A percentile compares a stretch with the other conserved stretches of the same genome.
phyloP scores from a whole-genome alignment of 2,797 vertebrate species.

The Gila robusta region DNA sequence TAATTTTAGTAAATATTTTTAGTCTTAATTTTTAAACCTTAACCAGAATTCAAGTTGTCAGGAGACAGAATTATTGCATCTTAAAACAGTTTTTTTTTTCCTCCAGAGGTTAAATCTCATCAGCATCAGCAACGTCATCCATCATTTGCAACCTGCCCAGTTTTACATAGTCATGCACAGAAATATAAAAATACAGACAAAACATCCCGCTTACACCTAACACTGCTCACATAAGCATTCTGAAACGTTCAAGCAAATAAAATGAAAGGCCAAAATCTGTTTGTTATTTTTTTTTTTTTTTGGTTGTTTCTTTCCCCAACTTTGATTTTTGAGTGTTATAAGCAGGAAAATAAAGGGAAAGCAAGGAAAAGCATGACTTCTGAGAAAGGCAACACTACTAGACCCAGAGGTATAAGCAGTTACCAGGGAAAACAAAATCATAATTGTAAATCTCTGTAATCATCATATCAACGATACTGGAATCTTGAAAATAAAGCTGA shows the following conservation, averaged over 20 bases:
- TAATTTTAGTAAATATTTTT: not conserved
- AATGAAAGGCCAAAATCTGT: not conserved
- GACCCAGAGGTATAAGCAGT: not conserved
- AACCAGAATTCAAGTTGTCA: constrained; percentile 36
- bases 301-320: constrained; percentile 74
- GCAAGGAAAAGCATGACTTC: constrained; percentile 8
- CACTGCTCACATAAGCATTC: not conserved
- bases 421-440: not conserved
- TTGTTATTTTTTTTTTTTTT: constrained; percentile 53
- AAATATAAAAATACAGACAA: constrained; percentile 37
- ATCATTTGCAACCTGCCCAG: constrained; percentile 16
- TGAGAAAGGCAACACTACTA: constrained; percentile 3
- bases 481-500: not conserved
- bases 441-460: constrained; percentile 5
- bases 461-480: constrained; percentile 2
- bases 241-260: not conserved
- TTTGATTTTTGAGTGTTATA: constrained; percentile 33
- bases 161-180: constrained; percentile 37
- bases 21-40: constrained; percentile 7
- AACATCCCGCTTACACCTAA: not conserved
- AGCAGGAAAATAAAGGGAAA: constrained; percentile 51
- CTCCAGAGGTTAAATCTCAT: constrained; percentile 34
- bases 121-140: not conserved
- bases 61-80: constrained; percentile 7
- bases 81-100: not conserved